Percentiles rank a stretch among this genome's conserved stretches.
Conservation (phyloP, 2,113 vertebrate genomes). For the Scortum barcoo region DNA sequence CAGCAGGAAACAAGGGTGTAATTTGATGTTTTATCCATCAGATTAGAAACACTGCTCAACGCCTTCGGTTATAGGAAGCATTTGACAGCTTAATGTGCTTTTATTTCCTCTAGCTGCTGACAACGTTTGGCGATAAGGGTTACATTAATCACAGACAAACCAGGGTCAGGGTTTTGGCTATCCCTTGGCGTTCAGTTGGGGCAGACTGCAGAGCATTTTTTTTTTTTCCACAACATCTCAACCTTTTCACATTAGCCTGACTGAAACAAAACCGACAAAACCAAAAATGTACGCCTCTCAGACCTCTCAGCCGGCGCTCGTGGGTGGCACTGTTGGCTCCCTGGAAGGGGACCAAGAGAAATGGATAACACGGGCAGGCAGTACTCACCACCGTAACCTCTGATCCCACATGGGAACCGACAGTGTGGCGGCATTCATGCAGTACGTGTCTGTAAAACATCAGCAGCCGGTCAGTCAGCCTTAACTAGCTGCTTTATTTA, state of each 20-base stretch:
- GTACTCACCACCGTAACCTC: slow-evolving; percentile 65
- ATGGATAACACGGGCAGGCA: slow-evolving; percentile 65
- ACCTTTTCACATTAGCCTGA: slow-evolving; percentile 35
- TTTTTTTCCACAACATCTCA: slow-evolving; percentile 2
- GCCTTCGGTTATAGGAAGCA: slow-evolving; percentile 31
- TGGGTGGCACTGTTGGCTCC: slow-evolving; percentile 70
- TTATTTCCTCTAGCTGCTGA: slow-evolving; percentile 58
- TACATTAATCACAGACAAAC: slow-evolving; percentile 32
- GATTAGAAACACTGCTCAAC: slow-evolving; percentile 51
- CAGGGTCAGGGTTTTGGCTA: slow-evolving; percentile 36
- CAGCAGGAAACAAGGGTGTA: slow-evolving; percentile 47
- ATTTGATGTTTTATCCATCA: slow-evolving; percentile 60
- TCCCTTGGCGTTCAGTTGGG: background rate
- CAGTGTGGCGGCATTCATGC: slow-evolving; percentile 51
- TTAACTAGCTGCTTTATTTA: slow-evolving; percentile 69
- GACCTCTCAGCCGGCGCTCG: slow-evolving; percentile 50
- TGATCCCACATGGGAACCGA: slow-evolving; percentile 67
- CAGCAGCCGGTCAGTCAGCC: slow-evolving; percentile 54
- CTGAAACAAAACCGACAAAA: slow-evolving; percentile 54
- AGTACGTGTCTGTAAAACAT: slow-evolving; percentile 72
- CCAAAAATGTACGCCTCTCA: slow-evolving; percentile 39
- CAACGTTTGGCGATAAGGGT: slow-evolving; percentile 36
- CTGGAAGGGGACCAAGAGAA: slow-evolving; percentile 57
- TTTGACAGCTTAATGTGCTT: slow-evolving; percentile 57
- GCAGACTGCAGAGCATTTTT: slow-evolving; percentile 30